Base-by-base conservation (phyloP, 1,140 invertebrate genomes). In the Megalonaias nervosa region DNA sequence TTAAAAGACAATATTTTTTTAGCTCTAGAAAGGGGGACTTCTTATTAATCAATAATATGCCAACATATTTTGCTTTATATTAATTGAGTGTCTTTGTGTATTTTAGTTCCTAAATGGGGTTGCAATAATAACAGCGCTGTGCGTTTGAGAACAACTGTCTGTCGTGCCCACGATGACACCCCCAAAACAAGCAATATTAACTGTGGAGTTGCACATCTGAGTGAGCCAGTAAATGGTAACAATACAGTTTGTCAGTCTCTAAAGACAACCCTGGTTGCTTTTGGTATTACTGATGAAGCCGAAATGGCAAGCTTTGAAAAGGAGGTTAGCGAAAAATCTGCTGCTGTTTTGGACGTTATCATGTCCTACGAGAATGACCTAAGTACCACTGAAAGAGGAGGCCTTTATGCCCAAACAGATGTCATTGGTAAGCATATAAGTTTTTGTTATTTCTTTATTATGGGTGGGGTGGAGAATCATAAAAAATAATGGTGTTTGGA, bases 391-490 rank as follows among this genome's bases (percentile, higher is more conserved):
- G 67, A 83, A 71, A 74, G 75, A 70, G 85, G 85, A 1, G 79
- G 74, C 14, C 31, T 80, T 56, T 72, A 77, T 0, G 81, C 79
- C 11, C 81, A 85, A 48, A 86, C 84, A 17, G 84, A 85, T 72
- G 61, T 85, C 11, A 81, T 85, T 23, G 85, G 85, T 86, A 71
- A 55, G 71, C 77, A 83, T 69, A 26, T 83, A 12, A 77, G 83
- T 16, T 82, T 85, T 70, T 48, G 62, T 38, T 60, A 58, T 79
- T 60, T 64, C 1, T 9, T 23, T 19, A 58, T 58, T 13, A 58
- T 1, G 2, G 23, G 21, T 19, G 21, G 16, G 26, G 26, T 4
- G 26, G 26, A 31, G 26, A 31, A 31, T 12, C 19, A 55, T 23
- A 1, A 9, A 6, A 62, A n/a, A 62, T 31, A 31, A 31, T 62